Evolutionary conservation across 2,797 vertebrate genomes (phyloP), one percentile per base, ranked within the genome.

Genomic region (Neomorphus geoffroyi): DNA sequence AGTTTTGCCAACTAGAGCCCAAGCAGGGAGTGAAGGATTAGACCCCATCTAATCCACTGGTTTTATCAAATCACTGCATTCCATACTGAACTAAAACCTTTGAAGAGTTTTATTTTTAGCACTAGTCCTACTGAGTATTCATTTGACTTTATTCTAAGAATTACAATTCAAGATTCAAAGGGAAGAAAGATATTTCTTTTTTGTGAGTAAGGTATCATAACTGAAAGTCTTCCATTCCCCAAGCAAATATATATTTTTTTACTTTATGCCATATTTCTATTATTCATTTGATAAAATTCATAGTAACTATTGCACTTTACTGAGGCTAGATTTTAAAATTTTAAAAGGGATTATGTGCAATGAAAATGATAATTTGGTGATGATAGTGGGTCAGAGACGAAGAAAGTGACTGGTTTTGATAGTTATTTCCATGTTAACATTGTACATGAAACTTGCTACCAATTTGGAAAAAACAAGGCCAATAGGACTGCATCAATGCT

Each of bases 281-380:
- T 65, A 51, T 77, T 78, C 81, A 79, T 84, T 86, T 93, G 65
- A 48, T 90, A 84, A 22, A 81, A 88, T 92, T 82, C 3, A 18
- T 80, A 93, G 60, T 89, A 95, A 96, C 92, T 37, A 90, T 84
- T 84, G 84, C 53, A 74, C 69, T 88, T 96, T 41, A 78, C 12
- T 79, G 72, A 88, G 90, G 64, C 93, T 94, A 96, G 86, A 88
- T 95, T 96, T 81, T 69, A 53, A 70, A 90, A 61, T 73, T 94
- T 93, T 92, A 64, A 91, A 94, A 84, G 53, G 73, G 71, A 87
- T 93, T 91, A 94, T 88, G 77, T 94, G 88, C 73, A 96, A 94
- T 97, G 90, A 96, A 94, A 97, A 93, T 14, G 39, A 95, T 96
- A 32, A 93, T 94, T 94, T 96, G 83, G 75, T 94, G 87, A 96